phyloP scores from a whole-genome alignment of 1,140 invertebrate genomes.

The Drosophila orena region DNA sequence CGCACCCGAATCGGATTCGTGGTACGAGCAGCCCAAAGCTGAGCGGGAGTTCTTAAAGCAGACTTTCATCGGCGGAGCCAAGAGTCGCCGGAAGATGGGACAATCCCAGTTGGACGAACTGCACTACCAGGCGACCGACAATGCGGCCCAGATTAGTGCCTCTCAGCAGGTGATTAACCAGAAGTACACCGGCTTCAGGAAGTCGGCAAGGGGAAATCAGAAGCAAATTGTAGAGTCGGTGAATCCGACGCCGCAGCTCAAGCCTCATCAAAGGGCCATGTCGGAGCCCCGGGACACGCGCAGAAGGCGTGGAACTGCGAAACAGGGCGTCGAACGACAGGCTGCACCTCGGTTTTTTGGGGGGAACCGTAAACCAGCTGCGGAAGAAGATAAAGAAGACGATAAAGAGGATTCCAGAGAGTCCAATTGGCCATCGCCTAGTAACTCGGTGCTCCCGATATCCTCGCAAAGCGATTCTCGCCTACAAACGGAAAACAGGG shows the following conservation, averaged over 20 bases:
- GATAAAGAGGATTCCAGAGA: not conserved
- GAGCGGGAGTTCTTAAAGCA: constrained; percentile 20
- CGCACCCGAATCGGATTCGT: not conserved
- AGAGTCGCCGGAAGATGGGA: too few relatives aligned
- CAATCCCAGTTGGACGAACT: constrained; percentile 39
- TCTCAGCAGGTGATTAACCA: constrained; percentile 55
- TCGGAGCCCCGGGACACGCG: not conserved
- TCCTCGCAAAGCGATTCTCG: too few relatives aligned
- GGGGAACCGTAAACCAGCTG: too few relatives aligned
- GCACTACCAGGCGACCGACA: constrained; percentile 20
- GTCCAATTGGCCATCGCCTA: not conserved
- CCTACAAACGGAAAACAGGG: not conserved
- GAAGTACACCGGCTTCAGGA: constrained; percentile 11
- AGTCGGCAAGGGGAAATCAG: not conserved
- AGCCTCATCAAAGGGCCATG: not conserved
- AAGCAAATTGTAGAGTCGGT: constrained; percentile 3
- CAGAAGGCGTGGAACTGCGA: not conserved
- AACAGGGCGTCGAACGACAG: not conserved
- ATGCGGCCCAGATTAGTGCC: constrained; percentile 33
- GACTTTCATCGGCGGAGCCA: constrained; percentile 1
- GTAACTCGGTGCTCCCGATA: not conserved
- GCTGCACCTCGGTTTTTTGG: constrained; percentile 7
- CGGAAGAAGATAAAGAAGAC: not conserved
- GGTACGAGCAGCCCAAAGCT: constrained; percentile 18
- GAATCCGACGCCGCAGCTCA: constrained; percentile 6